Base-by-base conservation (phyloP, 2,797 vertebrate genomes). In the Microcaecilia unicolor region DNA sequence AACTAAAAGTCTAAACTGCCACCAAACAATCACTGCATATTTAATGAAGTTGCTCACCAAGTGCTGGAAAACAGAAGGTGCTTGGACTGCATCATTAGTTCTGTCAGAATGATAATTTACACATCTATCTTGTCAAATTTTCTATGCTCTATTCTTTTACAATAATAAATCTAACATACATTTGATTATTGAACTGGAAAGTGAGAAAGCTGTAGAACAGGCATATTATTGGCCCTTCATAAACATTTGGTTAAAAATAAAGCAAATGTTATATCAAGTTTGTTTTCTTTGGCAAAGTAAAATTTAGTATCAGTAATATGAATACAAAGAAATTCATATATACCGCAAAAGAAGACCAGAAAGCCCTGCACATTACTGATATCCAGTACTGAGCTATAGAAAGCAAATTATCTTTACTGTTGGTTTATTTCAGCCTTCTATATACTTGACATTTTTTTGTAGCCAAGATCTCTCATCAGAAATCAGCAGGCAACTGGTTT, bases 41-140 rank as follows among this genome's bases (percentile, higher is more conserved):
- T 88, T 90, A 88, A 85, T 83, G 79, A 86, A 90, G 81, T 81
- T 34, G 20, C 76, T 78, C 77, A 74, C 74, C 66, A 76, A 81
- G 72, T 52, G 64, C 77, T 76, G 40, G 69, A 85, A 94, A 97
- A 92, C 94, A 99, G 95, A 98, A 96, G 95, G 95, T 91, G 90
- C 84, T 83, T 76, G 88, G 85, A 92, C 88, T 96, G 94, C 93
- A 97, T 98, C 94, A 99, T 99, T 97, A 95, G 91, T 91, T 91
- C 93, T 93, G 94, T 97, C 94, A 96, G 87, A 78, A 81, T 86
- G 89, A 92, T 99, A 99, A 99, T 99, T 98, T 95, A 98, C 91
- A 97, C 95, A 99, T 99, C 93, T 93, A 97, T 98, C 93, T 97
- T 99, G 90, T 96, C 92, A 89, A 81, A 90, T 86, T 92, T 90